A percentile compares a stretch with the other conserved stretches of the same genome.
Evolutionary conservation across 2,113 vertebrate genomes (phyloP).

Genomic region (Menura novaehollandiae): DNA sequence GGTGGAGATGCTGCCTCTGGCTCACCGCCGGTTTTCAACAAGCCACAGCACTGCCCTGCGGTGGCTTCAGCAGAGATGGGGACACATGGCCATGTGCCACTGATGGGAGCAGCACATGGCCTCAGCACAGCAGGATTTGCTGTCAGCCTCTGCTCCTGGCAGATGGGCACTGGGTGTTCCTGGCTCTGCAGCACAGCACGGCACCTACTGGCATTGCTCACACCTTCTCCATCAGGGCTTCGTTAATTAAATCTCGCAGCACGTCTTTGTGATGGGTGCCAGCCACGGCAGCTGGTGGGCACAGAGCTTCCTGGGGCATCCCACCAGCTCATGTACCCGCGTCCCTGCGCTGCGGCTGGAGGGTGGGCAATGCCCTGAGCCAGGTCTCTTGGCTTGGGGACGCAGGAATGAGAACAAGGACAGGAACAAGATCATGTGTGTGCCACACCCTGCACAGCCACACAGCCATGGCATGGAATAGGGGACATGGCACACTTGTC

Average conservation of each 20-base stretch:
- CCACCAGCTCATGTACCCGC: fast-evolving
- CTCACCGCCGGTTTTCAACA: fast-evolving
- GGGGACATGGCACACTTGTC: neutral
- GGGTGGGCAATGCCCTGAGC: neutral
- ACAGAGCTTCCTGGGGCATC: neutral
- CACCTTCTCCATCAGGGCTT: neutral
- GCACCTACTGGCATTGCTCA: neutral
- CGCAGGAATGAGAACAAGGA: neutral
- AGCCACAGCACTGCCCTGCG: fast-evolving
- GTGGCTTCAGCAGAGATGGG: neutral
- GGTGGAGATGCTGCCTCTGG: neutral
- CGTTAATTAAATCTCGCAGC: neutral
- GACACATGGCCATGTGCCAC: fast-evolving
- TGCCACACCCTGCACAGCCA: neutral
- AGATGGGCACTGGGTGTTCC: neutral
- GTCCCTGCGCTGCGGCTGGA: fast-evolving
- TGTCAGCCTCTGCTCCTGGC: neutral
- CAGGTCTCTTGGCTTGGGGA: neutral
- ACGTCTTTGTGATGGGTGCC: neutral
- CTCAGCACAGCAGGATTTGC: neutral
- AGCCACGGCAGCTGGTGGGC: neutral
- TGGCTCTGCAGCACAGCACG: neutral
- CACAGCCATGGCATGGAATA: fast-evolving
- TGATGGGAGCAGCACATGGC: fast-evolving
- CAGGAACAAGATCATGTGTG: neutral